phyloP scores from a whole-genome alignment of 2,797 vertebrate genomes.

The Gila robusta region DNA sequence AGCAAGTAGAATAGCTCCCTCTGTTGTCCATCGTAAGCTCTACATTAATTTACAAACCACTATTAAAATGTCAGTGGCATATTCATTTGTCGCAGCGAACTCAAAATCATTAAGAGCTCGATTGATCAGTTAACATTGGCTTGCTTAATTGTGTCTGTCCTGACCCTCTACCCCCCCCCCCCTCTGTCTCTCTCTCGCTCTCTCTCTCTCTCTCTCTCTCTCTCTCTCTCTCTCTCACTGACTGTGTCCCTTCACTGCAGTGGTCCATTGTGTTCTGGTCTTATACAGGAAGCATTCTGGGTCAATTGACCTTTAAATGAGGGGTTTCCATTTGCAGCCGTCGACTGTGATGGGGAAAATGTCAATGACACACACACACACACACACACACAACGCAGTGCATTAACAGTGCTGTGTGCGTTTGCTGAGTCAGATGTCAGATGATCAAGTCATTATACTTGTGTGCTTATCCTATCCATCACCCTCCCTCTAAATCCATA shows the following conservation, averaged over 20 bases:
- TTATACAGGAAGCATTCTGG: slow-evolving; percentile 28
- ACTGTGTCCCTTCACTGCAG: neutral
- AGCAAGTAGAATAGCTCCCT: slow-evolving; percentile 47
- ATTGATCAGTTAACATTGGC: slow-evolving; percentile 50
- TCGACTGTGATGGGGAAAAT: slow-evolving; percentile 12
- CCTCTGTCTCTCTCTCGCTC: slow-evolving; percentile 29
- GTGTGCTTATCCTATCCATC: neutral
- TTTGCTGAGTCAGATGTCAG: slow-evolving; percentile 52
- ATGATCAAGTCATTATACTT: neutral
- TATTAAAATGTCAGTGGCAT: slow-evolving; percentile 23
- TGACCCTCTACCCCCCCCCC: slow-evolving; percentile 32
- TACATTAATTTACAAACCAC: neutral
- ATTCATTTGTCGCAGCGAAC: slow-evolving; percentile 32
- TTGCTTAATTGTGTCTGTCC: slow-evolving; percentile 42
- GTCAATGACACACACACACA: slow-evolving; percentile 27
- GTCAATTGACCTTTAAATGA: slow-evolving; percentile 42
- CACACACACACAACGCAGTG: neutral
- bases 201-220: slow-evolving; percentile 35
- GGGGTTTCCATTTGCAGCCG: slow-evolving; percentile 11
- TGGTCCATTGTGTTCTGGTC: slow-evolving; percentile 26
- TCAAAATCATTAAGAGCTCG: slow-evolving; percentile 47
- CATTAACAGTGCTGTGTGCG: neutral
- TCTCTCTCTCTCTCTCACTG: neutral
- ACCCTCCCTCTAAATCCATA: slow-evolving; percentile 11
- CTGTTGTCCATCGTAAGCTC: slow-evolving; percentile 35